Evolutionary conservation across 2,113 vertebrate genomes (phyloP), one percentile per base, ranked within the genome.

Genomic region (Cranoglanis bouderius): DNA sequence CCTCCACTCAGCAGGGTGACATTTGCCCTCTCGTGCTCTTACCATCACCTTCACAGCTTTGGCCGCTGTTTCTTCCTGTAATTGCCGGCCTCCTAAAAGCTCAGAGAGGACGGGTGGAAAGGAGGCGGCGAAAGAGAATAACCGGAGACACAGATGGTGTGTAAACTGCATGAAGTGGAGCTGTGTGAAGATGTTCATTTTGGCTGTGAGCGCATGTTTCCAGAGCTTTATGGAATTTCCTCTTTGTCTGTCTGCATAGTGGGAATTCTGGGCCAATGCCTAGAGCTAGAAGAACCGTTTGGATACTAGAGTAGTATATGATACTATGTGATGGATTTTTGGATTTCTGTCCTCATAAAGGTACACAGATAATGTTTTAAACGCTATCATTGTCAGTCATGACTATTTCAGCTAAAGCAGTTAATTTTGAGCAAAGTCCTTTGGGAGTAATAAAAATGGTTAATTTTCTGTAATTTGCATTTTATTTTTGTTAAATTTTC

Each of bases 11-110:
- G 75, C 55, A 14, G n/a, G 77, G 77, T 24, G 83, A 85, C 88
- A 53, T 80, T 84, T 65, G 74, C 63, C 72, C 82, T 84, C 82
- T 84, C 43, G 0, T 86, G 81, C 67, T 65, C 55, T 77, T 29
- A 43, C 61, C 32, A 29, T 85, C 77, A 72, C 53, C 72, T 80
- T 82, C 59, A 83, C 55, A 59, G 83, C 75, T 53, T 55, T 75
- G 85, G 49, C 82, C 74, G 32, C 59, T n/a, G 46, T 46, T 86
- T 21, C 51, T 75, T 19, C 16, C 55, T 51, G 32, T 91, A 85
- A 89, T 89, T 88, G 65, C 88, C 29, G 55, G 46, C 74, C 87
- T 55, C 14, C 35, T 75, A 26, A 88, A 72, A 85, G 77, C 81
- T 75, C 55, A 14, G 78, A 24, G 59, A 82, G 49, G 65, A 75